These are phyloP conservation scores for Pteropus alecto DNA, from an alignment of 2,113 vertebrate species.

Conservation along the genomic window DNA sequence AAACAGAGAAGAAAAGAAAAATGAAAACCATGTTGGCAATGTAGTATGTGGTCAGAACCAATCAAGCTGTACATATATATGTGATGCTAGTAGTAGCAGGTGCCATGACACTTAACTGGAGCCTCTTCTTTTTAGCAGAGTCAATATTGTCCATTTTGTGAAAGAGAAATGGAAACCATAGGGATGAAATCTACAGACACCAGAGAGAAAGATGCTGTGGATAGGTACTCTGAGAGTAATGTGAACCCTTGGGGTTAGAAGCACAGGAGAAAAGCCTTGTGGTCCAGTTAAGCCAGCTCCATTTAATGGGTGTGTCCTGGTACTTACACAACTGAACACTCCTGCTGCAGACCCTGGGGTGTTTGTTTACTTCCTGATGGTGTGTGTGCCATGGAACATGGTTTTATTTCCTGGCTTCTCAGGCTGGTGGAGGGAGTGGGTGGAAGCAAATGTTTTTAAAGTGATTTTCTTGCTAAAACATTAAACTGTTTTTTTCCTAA, in stretches of 20 bases:
- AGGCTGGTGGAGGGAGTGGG: background rate
- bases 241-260: background rate
- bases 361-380: constrained; percentile 27
- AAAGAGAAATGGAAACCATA: background rate
- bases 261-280: background rate
- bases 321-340: background rate
- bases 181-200: background rate
- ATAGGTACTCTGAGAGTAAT: background rate
- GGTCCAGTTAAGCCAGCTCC: constrained; percentile 9
- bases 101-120: background rate
- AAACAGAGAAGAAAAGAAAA: background rate
- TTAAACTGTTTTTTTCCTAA: constrained; percentile 44
- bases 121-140: background rate
- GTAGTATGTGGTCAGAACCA: background rate
- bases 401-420: constrained; percentile 51
- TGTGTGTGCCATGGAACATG: constrained; percentile 11
- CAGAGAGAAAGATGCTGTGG: background rate
- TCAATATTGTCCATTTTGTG: background rate
- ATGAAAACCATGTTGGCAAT: background rate
- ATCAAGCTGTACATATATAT: background rate
- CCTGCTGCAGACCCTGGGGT: background rate
- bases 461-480: constrained; percentile 65
- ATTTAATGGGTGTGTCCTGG: constrained; percentile 9
- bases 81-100: background rate
- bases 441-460: constrained; percentile 58